Base-by-base conservation (phyloP, 2,113 vertebrate species). In the Stigmatopora nigra region DNA sequence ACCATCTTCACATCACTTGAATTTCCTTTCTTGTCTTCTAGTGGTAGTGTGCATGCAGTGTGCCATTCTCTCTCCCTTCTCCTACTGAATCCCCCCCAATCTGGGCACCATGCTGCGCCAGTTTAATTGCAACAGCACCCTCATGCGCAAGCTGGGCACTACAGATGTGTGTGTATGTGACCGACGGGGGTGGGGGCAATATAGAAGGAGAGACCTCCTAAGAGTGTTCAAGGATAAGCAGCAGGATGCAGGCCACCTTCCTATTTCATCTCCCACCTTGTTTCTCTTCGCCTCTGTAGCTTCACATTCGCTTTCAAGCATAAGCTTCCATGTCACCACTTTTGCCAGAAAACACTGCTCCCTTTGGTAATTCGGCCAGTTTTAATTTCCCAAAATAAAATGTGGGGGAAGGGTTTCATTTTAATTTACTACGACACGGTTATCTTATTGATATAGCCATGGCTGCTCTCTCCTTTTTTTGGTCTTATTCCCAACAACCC, bases 81-180 rank as follows among this genome's bases (percentile, higher is more conserved):
- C 64, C 61, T 71, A 64, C 65, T 10, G 9, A 41, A 41, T 78
- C 77, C 84, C 77, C 81, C 74, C 88, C 83, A 67, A 84, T 83
- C 79, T 80, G 80, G 72, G 73, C 78, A 78, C 79, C 84, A 82
- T 66, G 81, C 88, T 87, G 88, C 2, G 88, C 76, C 72, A 66
- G 80, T 89, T 91, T 90, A 91, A 90, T 90, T 89, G 86, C 87
- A 86, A 84, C 86, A 86, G 88, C 87, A 90, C 89, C 87, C 87
- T 86, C 75, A 74, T 86, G 86, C 78, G 88, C 77, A 48, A 74
- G 79, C 79, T 36, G 80, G 81, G 78, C 83, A 68, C 48, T 52
- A 60, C n/a, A 52, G 62, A 62, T 69, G 68, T 68, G 67, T 69
- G 49, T 69, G 48, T 51, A 58, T 59, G 67, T 41, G 64, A 69